Conservation (phyloP, 2,113 vertebrate species). For the Microtus ochrogaster region DNA sequence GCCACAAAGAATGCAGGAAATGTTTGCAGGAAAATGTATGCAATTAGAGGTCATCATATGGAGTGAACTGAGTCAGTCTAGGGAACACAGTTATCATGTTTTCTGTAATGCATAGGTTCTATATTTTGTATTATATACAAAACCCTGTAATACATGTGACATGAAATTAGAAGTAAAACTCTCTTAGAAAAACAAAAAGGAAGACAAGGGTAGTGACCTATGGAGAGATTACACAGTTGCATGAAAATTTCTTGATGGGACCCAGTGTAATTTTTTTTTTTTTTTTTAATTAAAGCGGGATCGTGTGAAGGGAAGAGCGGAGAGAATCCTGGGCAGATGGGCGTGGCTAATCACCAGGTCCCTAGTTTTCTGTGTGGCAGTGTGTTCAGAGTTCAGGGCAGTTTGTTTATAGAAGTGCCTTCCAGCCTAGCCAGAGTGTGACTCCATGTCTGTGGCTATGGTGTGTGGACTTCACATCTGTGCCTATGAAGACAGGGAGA, state of each 20-base stretch:
- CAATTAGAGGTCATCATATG: neutral
- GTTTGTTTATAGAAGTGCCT: neutral
- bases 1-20: neutral
- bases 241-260: neutral
- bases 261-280: neutral
- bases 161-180: neutral
- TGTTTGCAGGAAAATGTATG: neutral
- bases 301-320: neutral
- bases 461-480: neutral
- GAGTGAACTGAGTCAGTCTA: neutral
- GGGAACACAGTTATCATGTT: neutral
- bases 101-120: neutral
- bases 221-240: neutral
- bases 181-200: neutral
- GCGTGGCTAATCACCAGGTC: neutral
- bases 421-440: neutral
- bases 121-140: neutral
- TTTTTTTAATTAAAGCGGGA: neutral
- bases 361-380: neutral
- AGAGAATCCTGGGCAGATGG: neutral
- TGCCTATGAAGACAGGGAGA: slow-evolving; percentile 9
- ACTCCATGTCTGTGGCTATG: neutral
- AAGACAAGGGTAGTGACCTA: no score
- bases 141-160: neutral
- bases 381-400: neutral